Evolutionary conservation across 2,113 vertebrate genomes (phyloP), one percentile per base, ranked within the genome.

Genomic region (Chionodraco myersi): DNA sequence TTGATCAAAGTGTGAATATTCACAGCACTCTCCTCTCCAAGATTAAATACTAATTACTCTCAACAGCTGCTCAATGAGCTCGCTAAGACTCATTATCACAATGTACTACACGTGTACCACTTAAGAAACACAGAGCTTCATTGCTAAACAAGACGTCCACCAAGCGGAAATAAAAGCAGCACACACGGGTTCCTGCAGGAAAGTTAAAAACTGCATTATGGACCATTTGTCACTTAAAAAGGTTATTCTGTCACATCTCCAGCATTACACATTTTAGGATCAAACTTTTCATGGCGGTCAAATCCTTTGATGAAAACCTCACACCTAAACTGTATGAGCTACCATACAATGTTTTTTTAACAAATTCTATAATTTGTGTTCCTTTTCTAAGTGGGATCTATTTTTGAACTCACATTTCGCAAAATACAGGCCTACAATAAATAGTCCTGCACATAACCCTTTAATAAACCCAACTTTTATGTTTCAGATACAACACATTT

Each of bases 1-100:
- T 77, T 92, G 87, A 93, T 93, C 92, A 93, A 92, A 93, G 91
- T 88, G 79, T 58, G 81, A 90, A 91, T 92, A 93, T 92, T 91
- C 92, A 88, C 86, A 80, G 72, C 80, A 58, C 87, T 87, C 84
- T 79, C 79, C 80, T 84, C 88, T 79, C 79, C n/a, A 12, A 90
- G 88, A 93, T 88, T 89, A 90, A 91, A 89, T 82, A 88, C 83
- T 91, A 91, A 93, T 93, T 92, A 91, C 84, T 84, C 89, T 89
- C 91, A 93, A 88, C 92, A 93, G 90, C 88, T 93, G 91, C 91
- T 89, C 87, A 79, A 85, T 81, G 89, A 92, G 87, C 81, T 90
- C 16, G 57, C 88, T 84, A 85, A 88, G 80, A 79, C 85, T 92
- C 89, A 92, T 93, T 93, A 93, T 88, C 85, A 86, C 88, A 84